A percentile compares a stretch with the other conserved stretches of the same genome.
These are phyloP conservation scores for Forbesichthys papilliferus DNA, from an alignment of 2,113 vertebrate species.

Conservation along the genomic window DNA sequence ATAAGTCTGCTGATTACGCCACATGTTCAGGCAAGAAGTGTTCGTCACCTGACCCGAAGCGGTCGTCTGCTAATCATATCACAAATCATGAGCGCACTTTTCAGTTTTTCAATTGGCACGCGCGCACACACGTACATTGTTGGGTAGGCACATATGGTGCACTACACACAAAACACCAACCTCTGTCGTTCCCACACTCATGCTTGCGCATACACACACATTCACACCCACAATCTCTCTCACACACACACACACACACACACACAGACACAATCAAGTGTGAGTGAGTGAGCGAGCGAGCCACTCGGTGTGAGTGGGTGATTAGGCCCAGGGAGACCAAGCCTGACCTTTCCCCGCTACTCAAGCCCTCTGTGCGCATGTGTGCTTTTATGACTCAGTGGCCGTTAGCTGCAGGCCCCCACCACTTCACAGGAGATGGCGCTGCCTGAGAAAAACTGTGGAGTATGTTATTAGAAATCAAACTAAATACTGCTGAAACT, in stretches of 20 bases:
- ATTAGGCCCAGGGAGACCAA: slow-evolving; percentile 74
- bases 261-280: slow-evolving; percentile 57
- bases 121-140: slow-evolving; percentile 8
- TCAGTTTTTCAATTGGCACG: background rate
- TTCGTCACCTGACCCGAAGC: slow-evolving; percentile 50
- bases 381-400: slow-evolving; percentile 71
- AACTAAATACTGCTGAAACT: no score
- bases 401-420: slow-evolving; percentile 47
- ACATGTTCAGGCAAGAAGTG: slow-evolving; percentile 51
- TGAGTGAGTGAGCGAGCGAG: slow-evolving; percentile 60
- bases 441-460: slow-evolving; percentile 29
- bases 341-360: slow-evolving; percentile 73
- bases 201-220: slow-evolving; percentile 23
- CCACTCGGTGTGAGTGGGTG: slow-evolving; percentile 72
- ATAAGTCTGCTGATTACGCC: slow-evolving; percentile 59
- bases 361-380: slow-evolving; percentile 58
- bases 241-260: slow-evolving; percentile 23
- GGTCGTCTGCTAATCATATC: slow-evolving; percentile 54
- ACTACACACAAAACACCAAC: slow-evolving; percentile 30
- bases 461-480: no score
- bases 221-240: slow-evolving; percentile 18
- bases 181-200: slow-evolving; percentile 23
- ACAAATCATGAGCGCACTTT: slow-evolving; percentile 41
- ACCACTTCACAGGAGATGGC: slow-evolving; percentile 76
- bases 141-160: slow-evolving; percentile 1